Base-by-base conservation (phyloP, 2,113 vertebrate genomes). In the Benitochromis conjunctus region DNA sequence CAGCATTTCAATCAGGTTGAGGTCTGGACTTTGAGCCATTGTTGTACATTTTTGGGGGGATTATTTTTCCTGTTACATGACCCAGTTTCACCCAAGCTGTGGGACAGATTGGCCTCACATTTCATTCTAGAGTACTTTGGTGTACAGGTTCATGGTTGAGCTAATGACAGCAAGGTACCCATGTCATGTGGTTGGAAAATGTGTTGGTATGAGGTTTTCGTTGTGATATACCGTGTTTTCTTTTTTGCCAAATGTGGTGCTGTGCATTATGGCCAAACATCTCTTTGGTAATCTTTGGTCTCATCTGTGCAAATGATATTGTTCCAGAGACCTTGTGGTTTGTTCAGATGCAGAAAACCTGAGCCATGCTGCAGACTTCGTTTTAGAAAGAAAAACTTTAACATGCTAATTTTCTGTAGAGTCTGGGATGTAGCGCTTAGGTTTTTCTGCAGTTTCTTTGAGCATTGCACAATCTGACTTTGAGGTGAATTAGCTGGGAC, bases 251-350 rank as follows among this genome's bases (percentile, higher is more conserved):
- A 71, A 71, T 4, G 41, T 46, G 66, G 13, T 46, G 66, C 66
- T 46, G 38, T 46, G 5, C 21, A 46, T 26, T 46, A 71, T 46
- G 7, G 21, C 13, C 66, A 46, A 71, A 71, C 41, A 71, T 46
- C 41, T 46, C 41, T 26, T 26, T 36, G 18, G 31, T 36, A 64
- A 64, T 36, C 21, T 71, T 46, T 71, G 66, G 66, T 46, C 21
- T 71, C 5, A 1, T 46, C 21, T 71, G 21, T 71, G 21, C 41
- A 46, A 46, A 71, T 13, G 38, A 46, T 24, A 71, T 71, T 46
- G 38, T 71, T 46, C 66, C 66, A 71, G 66, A 71, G 13, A 21
- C 46, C 38, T 46, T 71, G 66, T 71, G 66, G 38, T 71, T 46
- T 71, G 66, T 46, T 71, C 24, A 71, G 38, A 46, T 71, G 13